Evolutionary conservation across 2,113 vertebrate genomes (phyloP).

Genomic region (Irena cyanogastra): DNA sequence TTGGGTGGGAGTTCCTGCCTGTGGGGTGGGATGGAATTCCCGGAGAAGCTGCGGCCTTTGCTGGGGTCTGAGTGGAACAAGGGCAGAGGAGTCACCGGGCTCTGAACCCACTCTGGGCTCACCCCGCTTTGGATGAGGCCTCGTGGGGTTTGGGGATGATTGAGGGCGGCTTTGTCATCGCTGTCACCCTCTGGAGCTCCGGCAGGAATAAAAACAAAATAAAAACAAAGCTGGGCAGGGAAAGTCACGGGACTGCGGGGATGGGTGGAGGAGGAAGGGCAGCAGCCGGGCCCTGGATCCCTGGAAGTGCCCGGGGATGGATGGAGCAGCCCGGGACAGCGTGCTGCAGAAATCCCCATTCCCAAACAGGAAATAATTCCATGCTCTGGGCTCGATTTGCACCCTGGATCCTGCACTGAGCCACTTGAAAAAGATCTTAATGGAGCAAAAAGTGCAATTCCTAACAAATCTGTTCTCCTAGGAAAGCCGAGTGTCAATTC

Average conservation of each 20-base stretch:
- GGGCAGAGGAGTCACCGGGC: neutral
- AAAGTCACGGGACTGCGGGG: neutral
- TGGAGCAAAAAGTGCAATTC: too few species aligned
- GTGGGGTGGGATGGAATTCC: neutral
- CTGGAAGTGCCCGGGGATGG: neutral
- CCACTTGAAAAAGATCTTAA: too few species aligned
- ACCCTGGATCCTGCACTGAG: too few species aligned
- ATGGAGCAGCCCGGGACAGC: neutral
- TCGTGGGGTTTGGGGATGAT: neutral
- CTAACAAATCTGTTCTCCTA: neutral
- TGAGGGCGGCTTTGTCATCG: neutral
- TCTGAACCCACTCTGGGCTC: neutral
- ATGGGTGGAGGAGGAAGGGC: neutral
- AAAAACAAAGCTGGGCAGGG: too few species aligned
- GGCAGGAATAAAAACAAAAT: neutral
- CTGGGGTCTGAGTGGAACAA: neutral
- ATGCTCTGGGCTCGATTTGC: too few species aligned
- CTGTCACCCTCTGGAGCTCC: neutral
- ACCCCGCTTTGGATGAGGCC: neutral
- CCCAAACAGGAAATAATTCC: too few species aligned
- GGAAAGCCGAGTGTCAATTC: neutral
- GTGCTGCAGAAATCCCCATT: too few species aligned
- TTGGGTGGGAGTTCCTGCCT: neutral
- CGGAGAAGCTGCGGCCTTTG: neutral
- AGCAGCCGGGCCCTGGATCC: neutral